Percentiles rank a stretch among this genome's conserved stretches.
Conservation (phyloP, 2,797 vertebrate genomes). For the Dipus sagitta region DNA sequence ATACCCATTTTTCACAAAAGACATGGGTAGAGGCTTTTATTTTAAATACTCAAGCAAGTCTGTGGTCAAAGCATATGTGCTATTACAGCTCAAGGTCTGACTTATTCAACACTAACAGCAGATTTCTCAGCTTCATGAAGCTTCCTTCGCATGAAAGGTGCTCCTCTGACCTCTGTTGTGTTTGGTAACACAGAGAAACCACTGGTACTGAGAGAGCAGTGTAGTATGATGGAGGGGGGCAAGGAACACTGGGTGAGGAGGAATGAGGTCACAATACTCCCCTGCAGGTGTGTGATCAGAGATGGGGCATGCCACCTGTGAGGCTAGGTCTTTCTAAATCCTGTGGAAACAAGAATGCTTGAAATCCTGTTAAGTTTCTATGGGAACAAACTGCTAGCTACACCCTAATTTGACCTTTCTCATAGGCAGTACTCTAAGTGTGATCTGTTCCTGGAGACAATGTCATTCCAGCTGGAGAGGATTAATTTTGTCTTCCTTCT, state of each 20-base stretch:
- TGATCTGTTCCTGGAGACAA: neutral
- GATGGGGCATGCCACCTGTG: too few relatives aligned
- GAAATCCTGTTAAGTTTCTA: neutral
- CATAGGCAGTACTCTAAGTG: neutral
- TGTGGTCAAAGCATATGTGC: neutral
- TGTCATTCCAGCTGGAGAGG: neutral
- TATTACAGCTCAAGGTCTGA: neutral
- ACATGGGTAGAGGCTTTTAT: slow-evolving; percentile 47
- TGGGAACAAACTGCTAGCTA: neutral
- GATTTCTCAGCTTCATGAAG: neutral
- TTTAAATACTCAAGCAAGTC: slow-evolving; percentile 46
- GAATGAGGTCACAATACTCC: neutral
- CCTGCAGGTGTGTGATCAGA: neutral
- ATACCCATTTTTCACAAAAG: slow-evolving; percentile 63
- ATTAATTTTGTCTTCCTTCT: slow-evolving; percentile 27
- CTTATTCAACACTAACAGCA: neutral
- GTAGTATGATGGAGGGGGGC: too few relatives aligned
- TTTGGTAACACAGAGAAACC: neutral
- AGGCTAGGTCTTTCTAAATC: neutral
- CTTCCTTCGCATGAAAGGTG: neutral
- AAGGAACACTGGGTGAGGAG: neutral
- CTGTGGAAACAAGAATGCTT: neutral
- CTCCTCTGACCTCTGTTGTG: neutral
- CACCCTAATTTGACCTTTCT: slow-evolving; percentile 8
- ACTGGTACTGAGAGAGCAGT: neutral